Conservation (phyloP, 2,797 vertebrate genomes). For the Neosilurus mollespiculum region DNA sequence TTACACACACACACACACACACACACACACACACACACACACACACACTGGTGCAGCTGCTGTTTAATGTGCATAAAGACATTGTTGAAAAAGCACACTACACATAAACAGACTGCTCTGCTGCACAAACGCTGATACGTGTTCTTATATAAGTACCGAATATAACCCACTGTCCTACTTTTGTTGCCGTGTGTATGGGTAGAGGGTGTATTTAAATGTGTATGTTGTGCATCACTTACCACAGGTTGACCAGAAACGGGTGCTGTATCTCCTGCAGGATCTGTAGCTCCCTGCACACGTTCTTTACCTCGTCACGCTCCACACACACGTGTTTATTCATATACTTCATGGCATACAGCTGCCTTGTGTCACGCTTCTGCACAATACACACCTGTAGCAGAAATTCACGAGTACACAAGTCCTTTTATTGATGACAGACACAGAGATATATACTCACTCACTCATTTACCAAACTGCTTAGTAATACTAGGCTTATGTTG, state of each 20-base stretch:
- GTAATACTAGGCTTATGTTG: no score
- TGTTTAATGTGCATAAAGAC: conserved; percentile 25
- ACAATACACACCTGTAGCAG: conserved; percentile 88
- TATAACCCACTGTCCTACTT: conserved; percentile 23
- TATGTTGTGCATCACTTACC: conserved; percentile 72
- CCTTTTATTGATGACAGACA: neutral
- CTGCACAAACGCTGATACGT: conserved; percentile 3
- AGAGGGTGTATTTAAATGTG: neutral
- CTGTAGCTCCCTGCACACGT: conserved; percentile 93
- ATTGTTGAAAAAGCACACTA: conserved; percentile 7
- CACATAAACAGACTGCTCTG: neutral
- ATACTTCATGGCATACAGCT: conserved; percentile 98
- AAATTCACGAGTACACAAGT: neutral
- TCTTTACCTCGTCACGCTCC: conserved; percentile 92
- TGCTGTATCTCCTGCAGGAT: conserved; percentile 96
- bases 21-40: conserved; percentile 10
- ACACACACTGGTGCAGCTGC: conserved; percentile 15
- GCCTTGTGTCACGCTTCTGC: conserved; percentile 94
- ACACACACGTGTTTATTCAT: conserved; percentile 95
- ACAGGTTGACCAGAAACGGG: conserved; percentile 93
- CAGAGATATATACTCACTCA: neutral
- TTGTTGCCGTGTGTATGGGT: neutral
- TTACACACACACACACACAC: conserved; percentile 6
- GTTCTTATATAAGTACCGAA: conserved; percentile 33
- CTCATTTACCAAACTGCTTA: no score